Conservation (phyloP, 2,113 vertebrate species). For the Edolisoma coerulescens region DNA sequence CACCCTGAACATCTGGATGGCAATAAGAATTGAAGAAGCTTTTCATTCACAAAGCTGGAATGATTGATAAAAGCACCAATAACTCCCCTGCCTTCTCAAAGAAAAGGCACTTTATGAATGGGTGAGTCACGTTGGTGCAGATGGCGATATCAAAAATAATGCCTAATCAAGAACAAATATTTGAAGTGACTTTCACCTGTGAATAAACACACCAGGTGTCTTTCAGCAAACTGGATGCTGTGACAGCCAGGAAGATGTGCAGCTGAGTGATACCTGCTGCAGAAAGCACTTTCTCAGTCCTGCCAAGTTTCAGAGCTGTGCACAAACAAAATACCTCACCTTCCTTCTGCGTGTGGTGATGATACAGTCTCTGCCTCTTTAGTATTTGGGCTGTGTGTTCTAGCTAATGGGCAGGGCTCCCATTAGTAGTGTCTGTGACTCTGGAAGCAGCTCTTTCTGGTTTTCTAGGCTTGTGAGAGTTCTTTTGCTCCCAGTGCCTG, state of each 20-base stretch:
- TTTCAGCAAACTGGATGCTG: background rate
- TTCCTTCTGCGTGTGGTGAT: background rate
- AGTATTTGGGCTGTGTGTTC: background rate
- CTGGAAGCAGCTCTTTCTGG: background rate
- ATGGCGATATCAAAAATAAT: slow-evolving; percentile 1
- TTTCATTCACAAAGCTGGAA: background rate
- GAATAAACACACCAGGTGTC: background rate
- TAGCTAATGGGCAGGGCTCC: background rate
- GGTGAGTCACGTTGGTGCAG: background rate
- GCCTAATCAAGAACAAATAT: background rate
- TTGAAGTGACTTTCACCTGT: background rate
- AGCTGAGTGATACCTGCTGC: background rate
- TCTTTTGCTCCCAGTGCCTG: background rate
- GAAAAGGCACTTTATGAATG: slow-evolving; percentile 11
- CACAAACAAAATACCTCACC: background rate
- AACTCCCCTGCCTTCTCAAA: background rate
- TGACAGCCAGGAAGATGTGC: background rate
- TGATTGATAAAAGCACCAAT: background rate
- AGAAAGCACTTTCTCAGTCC: background rate
- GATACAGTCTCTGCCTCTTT: background rate
- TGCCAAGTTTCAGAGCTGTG: background rate
- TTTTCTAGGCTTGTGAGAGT: background rate
- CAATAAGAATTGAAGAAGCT: background rate
- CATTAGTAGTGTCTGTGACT: background rate
- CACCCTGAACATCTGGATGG: background rate